Percentiles rank a stretch among this genome's conserved stretches.
These are phyloP conservation scores for Callionymus lyra DNA, from an alignment of 2,113 vertebrate genomes.

Conservation along the genomic window DNA sequence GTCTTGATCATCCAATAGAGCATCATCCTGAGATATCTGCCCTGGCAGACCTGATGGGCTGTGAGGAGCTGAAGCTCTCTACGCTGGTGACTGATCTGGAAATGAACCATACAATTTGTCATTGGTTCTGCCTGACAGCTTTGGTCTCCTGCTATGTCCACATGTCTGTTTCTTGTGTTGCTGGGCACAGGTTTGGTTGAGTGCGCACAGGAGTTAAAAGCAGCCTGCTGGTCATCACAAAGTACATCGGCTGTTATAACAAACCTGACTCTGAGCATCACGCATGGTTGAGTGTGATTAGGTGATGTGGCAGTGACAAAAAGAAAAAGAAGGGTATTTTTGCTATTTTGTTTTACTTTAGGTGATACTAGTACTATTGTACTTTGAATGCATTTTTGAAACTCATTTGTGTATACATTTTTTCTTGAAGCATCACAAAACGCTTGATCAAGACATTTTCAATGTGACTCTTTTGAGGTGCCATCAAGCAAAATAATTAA, in stretches of 20 bases:
- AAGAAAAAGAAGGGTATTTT: background rate
- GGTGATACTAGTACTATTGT: too few relatives aligned
- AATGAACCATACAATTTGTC: conserved; percentile 27
- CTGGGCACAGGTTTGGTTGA: conserved; percentile 17
- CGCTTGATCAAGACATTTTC: background rate
- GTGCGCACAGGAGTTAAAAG: conserved; percentile 27
- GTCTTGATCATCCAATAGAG: too few relatives aligned
- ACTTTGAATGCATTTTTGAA: conserved; percentile 3
- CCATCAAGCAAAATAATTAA: too few relatives aligned
- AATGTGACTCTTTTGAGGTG: background rate
- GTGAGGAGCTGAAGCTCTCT: background rate
- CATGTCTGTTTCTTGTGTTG: conserved; percentile 9
- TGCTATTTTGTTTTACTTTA: conserved; percentile 1
- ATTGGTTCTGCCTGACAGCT: conserved; percentile 4
- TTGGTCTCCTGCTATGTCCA: conserved; percentile 12
- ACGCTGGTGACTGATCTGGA: conserved; percentile 22
- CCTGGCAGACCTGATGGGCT: conserved; percentile 9
- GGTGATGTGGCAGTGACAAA: conserved; percentile 37
- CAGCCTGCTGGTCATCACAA: conserved; percentile 41
- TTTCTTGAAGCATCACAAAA: background rate
- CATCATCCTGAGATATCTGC: conserved; percentile 7
- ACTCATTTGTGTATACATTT: too few relatives aligned
- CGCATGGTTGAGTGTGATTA: conserved; percentile 61
- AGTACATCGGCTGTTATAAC: conserved; percentile 53
- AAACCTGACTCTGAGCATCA: conserved; percentile 55